Evolutionary conservation across 1,140 invertebrate species (phyloP).

Genomic region (Hydropsyche tenuis): DNA sequence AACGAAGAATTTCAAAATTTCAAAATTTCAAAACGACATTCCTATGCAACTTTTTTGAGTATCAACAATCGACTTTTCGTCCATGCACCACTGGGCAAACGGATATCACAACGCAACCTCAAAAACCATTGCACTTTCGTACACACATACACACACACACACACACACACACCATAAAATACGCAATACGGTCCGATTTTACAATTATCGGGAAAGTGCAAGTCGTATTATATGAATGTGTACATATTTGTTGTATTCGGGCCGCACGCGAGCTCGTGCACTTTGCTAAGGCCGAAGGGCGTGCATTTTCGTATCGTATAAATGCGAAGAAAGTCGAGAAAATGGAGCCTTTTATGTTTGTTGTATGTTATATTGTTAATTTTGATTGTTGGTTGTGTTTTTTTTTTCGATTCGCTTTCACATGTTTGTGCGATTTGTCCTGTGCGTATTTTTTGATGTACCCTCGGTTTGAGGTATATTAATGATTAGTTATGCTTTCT

Average conservation of each 20-base stretch:
- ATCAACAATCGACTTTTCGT: not conserved
- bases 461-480: too few species aligned
- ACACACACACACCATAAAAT: too few species aligned
- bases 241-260: conserved; percentile 7
- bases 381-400: too few species aligned
- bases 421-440: too few species aligned
- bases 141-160: not conserved
- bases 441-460: too few species aligned
- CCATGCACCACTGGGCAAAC: not conserved
- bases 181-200: too few species aligned
- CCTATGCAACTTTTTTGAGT: not conserved
- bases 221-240: not conserved
- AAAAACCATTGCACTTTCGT: not conserved
- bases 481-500: too few species aligned
- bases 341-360: not conserved
- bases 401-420: too few species aligned
- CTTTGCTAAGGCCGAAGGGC: conserved; percentile 4
- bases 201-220: conserved; percentile 11
- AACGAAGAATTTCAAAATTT: too few species aligned
- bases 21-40: not conserved
- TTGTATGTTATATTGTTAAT: too few species aligned
- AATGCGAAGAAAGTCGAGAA: not conserved
- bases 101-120: not conserved
- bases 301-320: not conserved
- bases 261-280: not conserved